These are phyloP conservation scores for Andrena minutula DNA, from an alignment of 2,888 invertebrate species.

Conservation along the genomic window DNA sequence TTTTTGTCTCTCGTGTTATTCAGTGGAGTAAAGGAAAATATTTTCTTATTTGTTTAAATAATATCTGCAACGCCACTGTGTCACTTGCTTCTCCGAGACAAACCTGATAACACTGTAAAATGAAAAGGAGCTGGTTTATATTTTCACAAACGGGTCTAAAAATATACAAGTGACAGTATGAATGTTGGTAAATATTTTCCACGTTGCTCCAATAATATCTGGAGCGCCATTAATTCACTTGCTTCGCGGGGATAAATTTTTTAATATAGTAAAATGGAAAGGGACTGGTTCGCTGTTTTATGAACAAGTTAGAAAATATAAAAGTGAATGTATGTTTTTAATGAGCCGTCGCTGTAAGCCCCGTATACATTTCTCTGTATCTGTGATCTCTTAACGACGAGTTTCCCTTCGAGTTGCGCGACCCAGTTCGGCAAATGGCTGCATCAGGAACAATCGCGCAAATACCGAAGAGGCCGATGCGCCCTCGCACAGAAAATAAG, in stretches of 20 bases:
- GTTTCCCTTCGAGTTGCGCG: background rate
- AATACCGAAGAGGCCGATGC: slow-evolving; percentile 5
- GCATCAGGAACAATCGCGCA: slow-evolving; percentile 9
- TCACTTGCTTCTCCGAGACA: no score
- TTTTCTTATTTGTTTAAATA: no score
- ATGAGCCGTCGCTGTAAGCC: background rate
- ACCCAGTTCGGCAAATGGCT: slow-evolving; percentile 31
- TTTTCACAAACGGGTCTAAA: no score
- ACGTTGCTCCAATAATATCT: no score
- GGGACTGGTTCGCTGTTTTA: background rate
- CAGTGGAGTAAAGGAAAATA: no score
- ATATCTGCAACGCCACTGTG: no score
- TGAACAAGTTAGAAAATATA: background rate
- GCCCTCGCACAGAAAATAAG: background rate
- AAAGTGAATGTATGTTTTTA: background rate
- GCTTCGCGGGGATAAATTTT: background rate
- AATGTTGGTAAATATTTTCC: no score
- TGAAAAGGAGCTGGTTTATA: no score
- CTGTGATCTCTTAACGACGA: slow-evolving; percentile 10
- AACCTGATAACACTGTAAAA: no score
- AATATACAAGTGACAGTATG: no score
- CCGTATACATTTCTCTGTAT: background rate
- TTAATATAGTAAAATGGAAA: background rate
- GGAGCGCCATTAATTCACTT: no score
- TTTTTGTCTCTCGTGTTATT: no score